Evolutionary conservation across 2,113 vertebrate genomes (phyloP).

Genomic region (Trogon melanurus): DNA sequence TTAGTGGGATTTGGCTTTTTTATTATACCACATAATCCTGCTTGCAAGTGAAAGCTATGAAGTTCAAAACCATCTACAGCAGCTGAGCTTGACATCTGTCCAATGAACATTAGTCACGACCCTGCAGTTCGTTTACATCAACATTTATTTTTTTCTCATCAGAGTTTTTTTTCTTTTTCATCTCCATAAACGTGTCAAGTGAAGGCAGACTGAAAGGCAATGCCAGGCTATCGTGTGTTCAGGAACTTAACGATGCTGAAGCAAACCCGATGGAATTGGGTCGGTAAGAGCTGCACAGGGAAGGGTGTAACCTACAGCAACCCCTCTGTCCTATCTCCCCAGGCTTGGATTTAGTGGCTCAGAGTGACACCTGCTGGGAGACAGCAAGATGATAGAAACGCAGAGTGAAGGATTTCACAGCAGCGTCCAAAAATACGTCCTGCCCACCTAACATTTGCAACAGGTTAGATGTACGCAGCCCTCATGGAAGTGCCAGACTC

Average conservation of each 20-base stretch:
- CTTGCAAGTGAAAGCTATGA: neutral
- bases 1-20: rapidly evolving
- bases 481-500: neutral
- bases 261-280: neutral
- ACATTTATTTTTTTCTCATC: neutral
- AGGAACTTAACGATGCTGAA: neutral
- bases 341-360: neutral
- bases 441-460: neutral
- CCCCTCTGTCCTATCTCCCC: neutral
- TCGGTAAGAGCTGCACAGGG: rapidly evolving
- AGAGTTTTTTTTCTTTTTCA: neutral
- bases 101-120: neutral
- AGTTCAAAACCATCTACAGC: neutral
- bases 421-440: neutral
- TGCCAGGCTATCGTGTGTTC: neutral
- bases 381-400: neutral
- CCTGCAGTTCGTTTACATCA: neutral
- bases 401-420: neutral
- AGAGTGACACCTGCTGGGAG: constrained; percentile 64
- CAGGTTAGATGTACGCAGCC: neutral
- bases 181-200: neutral
- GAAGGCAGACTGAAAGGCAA: neutral
- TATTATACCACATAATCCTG: neutral
- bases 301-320: neutral
- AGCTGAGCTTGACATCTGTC: neutral